phyloP scores from a whole-genome alignment of 2,888 invertebrate species.

The Galerucella nymphaeae region DNA sequence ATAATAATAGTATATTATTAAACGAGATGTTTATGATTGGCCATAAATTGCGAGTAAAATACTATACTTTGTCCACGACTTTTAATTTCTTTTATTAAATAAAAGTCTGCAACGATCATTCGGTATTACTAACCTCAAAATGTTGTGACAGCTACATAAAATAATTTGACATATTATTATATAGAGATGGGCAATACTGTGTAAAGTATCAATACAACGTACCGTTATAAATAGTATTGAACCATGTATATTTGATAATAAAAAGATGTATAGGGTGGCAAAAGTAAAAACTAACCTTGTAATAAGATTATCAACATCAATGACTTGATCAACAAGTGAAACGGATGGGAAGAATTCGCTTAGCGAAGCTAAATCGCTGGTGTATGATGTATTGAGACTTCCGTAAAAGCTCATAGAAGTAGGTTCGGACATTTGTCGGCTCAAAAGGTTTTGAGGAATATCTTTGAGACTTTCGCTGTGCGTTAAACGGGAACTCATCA shows the following conservation, averaged over 20 bases:
- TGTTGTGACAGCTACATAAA: too few species aligned
- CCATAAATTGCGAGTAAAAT: too few species aligned
- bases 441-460: constrained; percentile 80
- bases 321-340: constrained; percentile 77
- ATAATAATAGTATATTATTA: too few species aligned
- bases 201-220: too few species aligned
- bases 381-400: constrained; percentile 63
- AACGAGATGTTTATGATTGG: too few species aligned
- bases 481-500: constrained; percentile 62
- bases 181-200: too few species aligned
- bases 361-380: constrained; percentile 58
- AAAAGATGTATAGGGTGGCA: neutral
- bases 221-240: too few species aligned
- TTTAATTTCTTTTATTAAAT: too few species aligned
- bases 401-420: constrained; percentile 56
- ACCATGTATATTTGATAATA: neutral
- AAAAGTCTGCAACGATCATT: too few species aligned
- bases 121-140: too few species aligned
- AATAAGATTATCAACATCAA: constrained; percentile 79
- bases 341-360: constrained; percentile 67
- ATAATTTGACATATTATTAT: too few species aligned
- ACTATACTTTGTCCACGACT: too few species aligned
- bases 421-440: constrained; percentile 69
- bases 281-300: constrained; percentile 66
- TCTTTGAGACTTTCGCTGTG: constrained; percentile 78